Evolutionary conservation across 92 coral and sea anemone genomes (phyloP).

Genomic region (Virgularia gustaviana): DNA sequence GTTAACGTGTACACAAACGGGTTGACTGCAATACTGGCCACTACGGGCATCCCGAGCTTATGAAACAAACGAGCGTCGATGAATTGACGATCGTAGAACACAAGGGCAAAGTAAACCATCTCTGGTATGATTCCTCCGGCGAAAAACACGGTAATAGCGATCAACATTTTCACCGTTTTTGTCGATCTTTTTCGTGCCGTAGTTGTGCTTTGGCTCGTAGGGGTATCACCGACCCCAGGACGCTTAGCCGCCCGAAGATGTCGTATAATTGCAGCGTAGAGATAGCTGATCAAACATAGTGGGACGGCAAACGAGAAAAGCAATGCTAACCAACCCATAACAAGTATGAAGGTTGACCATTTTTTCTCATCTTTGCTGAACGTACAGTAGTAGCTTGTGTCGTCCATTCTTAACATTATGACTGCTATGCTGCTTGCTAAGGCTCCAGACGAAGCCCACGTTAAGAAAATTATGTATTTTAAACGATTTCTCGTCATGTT

Average conservation of each 20-base stretch:
- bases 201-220: not conserved
- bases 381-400: not conserved
- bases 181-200: not conserved
- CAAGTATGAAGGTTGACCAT: not conserved
- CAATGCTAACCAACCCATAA: constrained; percentile 6
- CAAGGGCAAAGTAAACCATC: constrained; percentile 7
- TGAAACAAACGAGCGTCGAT: constrained; percentile 17
- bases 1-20: constrained; percentile 22
- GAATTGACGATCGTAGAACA: not conserved
- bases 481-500: constrained; percentile 15
- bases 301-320: not conserved
- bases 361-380: not conserved
- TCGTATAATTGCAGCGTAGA: not conserved
- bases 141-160: constrained; percentile 1
- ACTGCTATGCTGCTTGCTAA: not conserved
- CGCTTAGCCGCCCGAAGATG: not conserved
- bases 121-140: constrained; percentile 2
- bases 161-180: not conserved
- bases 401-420: not conserved
- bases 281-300: not conserved
- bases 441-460: not conserved
- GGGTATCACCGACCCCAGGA: not conserved
- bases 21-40: constrained; percentile 9
- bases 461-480: not conserved
- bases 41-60: constrained; percentile 14